Conservation (phyloP, 2,113 vertebrate genomes). For the Etheostoma cragini region DNA sequence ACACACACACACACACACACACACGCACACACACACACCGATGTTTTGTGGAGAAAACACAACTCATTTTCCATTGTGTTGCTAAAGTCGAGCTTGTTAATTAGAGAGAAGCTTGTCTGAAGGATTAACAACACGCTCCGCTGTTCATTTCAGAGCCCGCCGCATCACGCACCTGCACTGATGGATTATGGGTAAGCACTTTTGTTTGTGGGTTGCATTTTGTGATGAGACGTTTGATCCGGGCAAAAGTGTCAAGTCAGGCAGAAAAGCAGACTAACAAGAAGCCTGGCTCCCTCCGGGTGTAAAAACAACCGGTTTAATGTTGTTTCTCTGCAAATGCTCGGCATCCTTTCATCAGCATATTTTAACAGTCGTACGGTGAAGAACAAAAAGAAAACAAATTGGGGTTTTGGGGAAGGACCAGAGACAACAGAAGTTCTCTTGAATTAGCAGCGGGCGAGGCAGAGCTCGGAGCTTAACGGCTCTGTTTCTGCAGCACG, state of each 20-base stretch:
- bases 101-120: conserved; percentile 68
- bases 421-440: conserved; percentile 64
- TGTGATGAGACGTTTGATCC: conserved; percentile 83
- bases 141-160: conserved; percentile 57
- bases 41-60: conserved; percentile 41
- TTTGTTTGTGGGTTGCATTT: conserved; percentile 72
- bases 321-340: conserved; percentile 52
- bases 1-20: conserved; percentile 1
- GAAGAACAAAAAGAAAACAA: conserved; percentile 75
- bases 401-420: conserved; percentile 77
- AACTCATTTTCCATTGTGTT: conserved; percentile 29
- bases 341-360: conserved; percentile 79
- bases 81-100: conserved; percentile 69
- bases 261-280: conserved; percentile 80
- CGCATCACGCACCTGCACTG: conserved; percentile 69
- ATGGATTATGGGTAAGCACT: conserved; percentile 80
- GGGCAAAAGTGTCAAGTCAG: conserved; percentile 81
- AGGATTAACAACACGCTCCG: conserved; percentile 70
- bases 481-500: conserved; percentile 60
- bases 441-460: conserved; percentile 63
- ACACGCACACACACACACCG: neutral
- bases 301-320: conserved; percentile 61
- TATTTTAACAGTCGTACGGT: conserved; percentile 76
- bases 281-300: conserved; percentile 74
- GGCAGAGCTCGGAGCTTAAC: conserved; percentile 70